Base-by-base conservation (phyloP, 2,888 invertebrate genomes). In the Tetranychus truncatus region DNA sequence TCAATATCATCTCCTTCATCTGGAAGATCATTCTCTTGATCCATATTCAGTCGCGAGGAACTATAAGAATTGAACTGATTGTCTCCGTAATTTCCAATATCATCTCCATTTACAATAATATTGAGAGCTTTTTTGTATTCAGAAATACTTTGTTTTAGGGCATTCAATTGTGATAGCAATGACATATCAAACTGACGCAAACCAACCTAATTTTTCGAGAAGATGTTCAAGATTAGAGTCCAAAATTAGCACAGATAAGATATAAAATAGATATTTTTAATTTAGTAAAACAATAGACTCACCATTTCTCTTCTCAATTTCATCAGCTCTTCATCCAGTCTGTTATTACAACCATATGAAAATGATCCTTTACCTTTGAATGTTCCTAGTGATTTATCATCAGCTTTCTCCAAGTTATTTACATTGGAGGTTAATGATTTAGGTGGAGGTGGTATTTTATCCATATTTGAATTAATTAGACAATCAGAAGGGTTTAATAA, bases 121-220 rank as follows among this genome's bases (percentile, higher is more conserved):
- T 75, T 72, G 9, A 80, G 76, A 78, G 89, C 86, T 79, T 88
- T 87, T 72, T 90, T 88, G 85, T 91, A 92, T 79, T 93, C 91
- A 80, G 92, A 91, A 82, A 94, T 92, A 69, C 92, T 89, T 83
- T 94, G 92, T 84, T 93, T 92, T 74, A 95, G 86, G 1, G 91
- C 89, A 92, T 93, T 92, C 78, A 95, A 86, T 83, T 95, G 94
- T 6, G 92, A 92, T 71, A 94, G 86, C 75, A 95, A 85, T 0
- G 92, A 91, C 80, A 94, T 86, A 84, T 94, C 94, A 83, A 94
- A 83, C 83, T 93, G 92, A 74, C 94, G 88, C 45, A 94, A 86
- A 80, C 91, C 90, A 80, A 90, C 91, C 94, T 94, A 87, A 72
- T 88, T 44, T 7, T 69, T 69, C 1, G 2, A 9, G 7, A 69